A percentile compares a stretch with the other conserved stretches of the same genome.
These are phyloP conservation scores for Tenualosa thibaudeaui DNA, from an alignment of 2,797 vertebrate genomes.

Conservation along the genomic window DNA sequence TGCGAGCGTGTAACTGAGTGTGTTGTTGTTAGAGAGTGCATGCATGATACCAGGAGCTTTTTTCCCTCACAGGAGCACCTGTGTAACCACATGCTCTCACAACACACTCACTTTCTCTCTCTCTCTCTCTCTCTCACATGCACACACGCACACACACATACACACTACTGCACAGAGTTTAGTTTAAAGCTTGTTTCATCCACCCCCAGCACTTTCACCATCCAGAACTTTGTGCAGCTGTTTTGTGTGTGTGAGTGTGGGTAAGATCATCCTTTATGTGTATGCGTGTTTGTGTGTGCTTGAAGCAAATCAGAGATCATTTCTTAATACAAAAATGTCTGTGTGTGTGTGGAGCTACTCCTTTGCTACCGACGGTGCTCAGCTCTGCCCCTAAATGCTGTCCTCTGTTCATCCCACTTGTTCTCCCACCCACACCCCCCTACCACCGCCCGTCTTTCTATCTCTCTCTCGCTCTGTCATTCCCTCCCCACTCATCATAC, in stretches of 20 bases:
- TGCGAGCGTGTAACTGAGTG: background rate
- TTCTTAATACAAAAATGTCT: background rate
- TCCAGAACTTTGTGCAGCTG: background rate
- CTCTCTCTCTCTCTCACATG: background rate
- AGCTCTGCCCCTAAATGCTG: background rate
- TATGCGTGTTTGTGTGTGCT: constrained; percentile 15
- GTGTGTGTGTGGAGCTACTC: background rate
- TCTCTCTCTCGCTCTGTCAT: background rate
- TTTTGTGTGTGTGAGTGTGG: constrained; percentile 3
- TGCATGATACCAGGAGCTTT: constrained; percentile 14
- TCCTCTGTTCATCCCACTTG: background rate
- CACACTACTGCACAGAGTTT: background rate
- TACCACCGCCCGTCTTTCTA: background rate
- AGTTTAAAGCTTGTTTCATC: background rate
- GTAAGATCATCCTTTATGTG: background rate
- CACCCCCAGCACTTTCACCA: background rate
- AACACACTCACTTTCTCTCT: background rate
- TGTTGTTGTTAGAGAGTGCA: background rate
- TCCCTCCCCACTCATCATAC: background rate
- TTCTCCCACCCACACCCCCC: no score
- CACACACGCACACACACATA: background rate
- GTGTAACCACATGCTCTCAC: constrained; percentile 1
- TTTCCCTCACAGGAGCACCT: background rate
- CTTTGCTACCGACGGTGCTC: background rate
- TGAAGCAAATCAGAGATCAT: constrained; percentile 2